These are phyloP conservation scores for Campylomormyrus tamandua DNA, from an alignment of 2,113 vertebrate genomes.

Conservation along the genomic window DNA sequence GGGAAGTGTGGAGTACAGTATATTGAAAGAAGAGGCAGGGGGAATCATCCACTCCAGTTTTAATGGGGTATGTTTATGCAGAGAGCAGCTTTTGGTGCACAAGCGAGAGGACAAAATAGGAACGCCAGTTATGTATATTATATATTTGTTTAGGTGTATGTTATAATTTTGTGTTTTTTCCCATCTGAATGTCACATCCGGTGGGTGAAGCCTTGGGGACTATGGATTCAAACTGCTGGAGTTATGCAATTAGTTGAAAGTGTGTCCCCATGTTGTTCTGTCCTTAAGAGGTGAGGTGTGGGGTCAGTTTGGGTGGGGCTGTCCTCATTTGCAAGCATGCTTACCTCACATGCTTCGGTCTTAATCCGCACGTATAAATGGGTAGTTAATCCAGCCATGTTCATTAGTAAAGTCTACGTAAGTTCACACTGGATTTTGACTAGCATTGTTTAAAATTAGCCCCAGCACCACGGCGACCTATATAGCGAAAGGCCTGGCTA, in stretches of 20 bases:
- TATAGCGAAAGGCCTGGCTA: neutral
- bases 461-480: conserved; percentile 33
- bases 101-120: neutral
- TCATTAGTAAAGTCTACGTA: neutral
- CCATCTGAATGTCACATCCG: neutral
- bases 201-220: neutral
- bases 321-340: neutral
- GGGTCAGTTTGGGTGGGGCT: neutral
- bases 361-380: neutral
- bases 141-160: neutral
- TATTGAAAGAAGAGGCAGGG: conserved; percentile 40
- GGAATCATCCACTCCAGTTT: conserved; percentile 50
- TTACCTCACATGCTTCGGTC: neutral
- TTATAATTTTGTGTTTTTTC: neutral
- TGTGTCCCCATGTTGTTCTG: neutral
- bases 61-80: conserved; percentile 41
- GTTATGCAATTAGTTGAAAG: neutral
- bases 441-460: neutral
- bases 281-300: neutral
- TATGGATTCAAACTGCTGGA: neutral
- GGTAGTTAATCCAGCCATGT: neutral
- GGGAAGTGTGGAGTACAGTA: conserved; percentile 16
- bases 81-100: conserved; percentile 31
- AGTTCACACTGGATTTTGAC: neutral
- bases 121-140: neutral